Evolutionary conservation across 2,113 vertebrate species (phyloP).

Genomic region (Shinisaurus crocodilurus): DNA sequence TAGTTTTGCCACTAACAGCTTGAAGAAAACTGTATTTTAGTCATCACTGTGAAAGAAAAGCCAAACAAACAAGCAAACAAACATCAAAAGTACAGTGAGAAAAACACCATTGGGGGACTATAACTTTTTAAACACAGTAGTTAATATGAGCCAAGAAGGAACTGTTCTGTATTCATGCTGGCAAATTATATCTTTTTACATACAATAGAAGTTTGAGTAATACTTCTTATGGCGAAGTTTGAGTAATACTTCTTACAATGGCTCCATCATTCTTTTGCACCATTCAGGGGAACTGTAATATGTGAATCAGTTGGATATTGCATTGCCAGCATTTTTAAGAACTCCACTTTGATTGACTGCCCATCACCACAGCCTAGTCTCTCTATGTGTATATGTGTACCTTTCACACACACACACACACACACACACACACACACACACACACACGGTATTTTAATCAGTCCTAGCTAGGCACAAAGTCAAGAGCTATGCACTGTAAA

Average conservation of each 20-base stretch:
- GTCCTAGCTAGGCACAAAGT: not conserved
- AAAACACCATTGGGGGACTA: not conserved
- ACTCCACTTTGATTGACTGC: not conserved
- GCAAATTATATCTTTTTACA: rapidly evolving
- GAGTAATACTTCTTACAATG: not conserved
- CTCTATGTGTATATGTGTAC: not conserved
- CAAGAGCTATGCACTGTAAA: rapidly evolving
- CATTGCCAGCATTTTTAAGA: not conserved
- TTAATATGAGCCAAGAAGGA: not conserved
- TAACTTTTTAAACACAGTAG: not conserved
- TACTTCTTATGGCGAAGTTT: too few relatives aligned
- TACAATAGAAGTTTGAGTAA: not conserved
- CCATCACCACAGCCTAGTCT: not conserved
- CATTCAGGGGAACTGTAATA: not conserved
- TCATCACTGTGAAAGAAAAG: not conserved
- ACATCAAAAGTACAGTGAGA: not conserved
- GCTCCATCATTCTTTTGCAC: rapidly evolving
- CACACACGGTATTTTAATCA: not conserved
- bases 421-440: too few relatives aligned
- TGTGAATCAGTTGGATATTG: not conserved
- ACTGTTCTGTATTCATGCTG: rapidly evolving
- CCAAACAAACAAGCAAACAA: not conserved
- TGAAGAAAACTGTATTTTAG: not conserved
- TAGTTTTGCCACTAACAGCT: not conserved
- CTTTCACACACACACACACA: not conserved